phyloP scores from a whole-genome alignment of 1,140 invertebrate genomes.

The Calliopsis andreniformis region DNA sequence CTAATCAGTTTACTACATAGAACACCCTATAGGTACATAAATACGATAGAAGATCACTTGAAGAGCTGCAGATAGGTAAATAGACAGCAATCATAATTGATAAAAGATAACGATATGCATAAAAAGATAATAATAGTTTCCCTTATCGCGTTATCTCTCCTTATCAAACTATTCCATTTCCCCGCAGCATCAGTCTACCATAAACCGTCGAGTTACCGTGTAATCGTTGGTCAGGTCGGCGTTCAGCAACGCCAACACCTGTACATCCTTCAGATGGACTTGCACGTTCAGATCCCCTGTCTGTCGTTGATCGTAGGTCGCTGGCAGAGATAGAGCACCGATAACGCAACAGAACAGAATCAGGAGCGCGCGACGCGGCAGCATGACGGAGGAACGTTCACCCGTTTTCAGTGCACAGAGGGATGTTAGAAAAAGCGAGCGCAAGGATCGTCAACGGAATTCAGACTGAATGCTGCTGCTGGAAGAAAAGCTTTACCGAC shows the following conservation, averaged over 20 bases:
- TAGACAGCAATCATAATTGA: no score
- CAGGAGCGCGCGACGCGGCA: slow-evolving; percentile 43
- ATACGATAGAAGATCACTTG: no score
- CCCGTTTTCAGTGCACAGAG: not conserved
- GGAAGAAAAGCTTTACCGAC: slow-evolving; percentile 5
- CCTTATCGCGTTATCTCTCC: slow-evolving; percentile 19
- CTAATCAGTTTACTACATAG: no score
- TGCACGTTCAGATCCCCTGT: slow-evolving; percentile 89
- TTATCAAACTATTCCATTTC: not conserved
- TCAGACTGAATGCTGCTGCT: slow-evolving; percentile 20
- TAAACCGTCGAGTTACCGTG: slow-evolving; percentile 75
- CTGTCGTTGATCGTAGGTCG: slow-evolving; percentile 87
- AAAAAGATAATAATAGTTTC: slow-evolving; percentile 23
- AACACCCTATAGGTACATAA: no score
- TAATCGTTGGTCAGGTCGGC: slow-evolving; percentile 82
- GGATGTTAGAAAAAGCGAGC: slow-evolving; percentile 50
- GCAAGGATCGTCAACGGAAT: slow-evolving; percentile 24
- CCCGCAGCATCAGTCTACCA: not conserved
- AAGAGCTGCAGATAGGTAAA: no score
- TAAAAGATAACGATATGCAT: no score
- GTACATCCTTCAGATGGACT: slow-evolving; percentile 88
- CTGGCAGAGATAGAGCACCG: slow-evolving; percentile 29
- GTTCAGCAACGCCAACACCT: slow-evolving; percentile 86
- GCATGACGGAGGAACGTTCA: slow-evolving; percentile 36
- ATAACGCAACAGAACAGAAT: slow-evolving; percentile 28